phyloP scores from a whole-genome alignment of 2,113 vertebrate genomes.

The Tychaedon coryphoeus region DNA sequence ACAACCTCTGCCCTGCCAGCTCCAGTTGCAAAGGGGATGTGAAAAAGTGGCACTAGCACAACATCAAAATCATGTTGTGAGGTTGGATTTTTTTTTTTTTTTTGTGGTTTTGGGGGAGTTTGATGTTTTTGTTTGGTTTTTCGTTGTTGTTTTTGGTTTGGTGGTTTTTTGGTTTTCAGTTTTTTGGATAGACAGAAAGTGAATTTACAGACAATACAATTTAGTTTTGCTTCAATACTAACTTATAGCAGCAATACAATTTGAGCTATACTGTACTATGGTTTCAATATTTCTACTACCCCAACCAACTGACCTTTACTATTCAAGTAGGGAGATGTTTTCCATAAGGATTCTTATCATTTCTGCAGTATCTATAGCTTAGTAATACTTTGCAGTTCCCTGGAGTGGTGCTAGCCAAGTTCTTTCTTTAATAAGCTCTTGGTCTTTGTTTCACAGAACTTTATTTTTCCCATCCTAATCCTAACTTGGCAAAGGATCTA shows the following conservation, averaged over 20 bases:
- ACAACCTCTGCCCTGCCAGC: neutral
- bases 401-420: neutral
- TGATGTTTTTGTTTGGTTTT: too few relatives aligned
- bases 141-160: neutral
- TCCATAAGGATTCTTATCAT: neutral
- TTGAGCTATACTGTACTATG: neutral
- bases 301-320: neutral
- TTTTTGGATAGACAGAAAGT: neutral
- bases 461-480: neutral
- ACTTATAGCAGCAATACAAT: neutral
- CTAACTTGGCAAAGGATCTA: neutral
- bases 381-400: neutral
- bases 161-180: neutral
- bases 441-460: neutral
- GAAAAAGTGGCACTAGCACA: neutral
- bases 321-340: neutral
- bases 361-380: neutral
- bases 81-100: too few relatives aligned
- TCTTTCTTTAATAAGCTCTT: neutral
- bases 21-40: neutral
- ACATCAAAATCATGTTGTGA: neutral
- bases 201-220: neutral
- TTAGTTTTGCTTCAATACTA: neutral
- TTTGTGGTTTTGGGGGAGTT: fast-evolving
- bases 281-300: neutral